Base-by-base conservation (phyloP, 2,888 invertebrate species). In the Pammene aurita region DNA sequence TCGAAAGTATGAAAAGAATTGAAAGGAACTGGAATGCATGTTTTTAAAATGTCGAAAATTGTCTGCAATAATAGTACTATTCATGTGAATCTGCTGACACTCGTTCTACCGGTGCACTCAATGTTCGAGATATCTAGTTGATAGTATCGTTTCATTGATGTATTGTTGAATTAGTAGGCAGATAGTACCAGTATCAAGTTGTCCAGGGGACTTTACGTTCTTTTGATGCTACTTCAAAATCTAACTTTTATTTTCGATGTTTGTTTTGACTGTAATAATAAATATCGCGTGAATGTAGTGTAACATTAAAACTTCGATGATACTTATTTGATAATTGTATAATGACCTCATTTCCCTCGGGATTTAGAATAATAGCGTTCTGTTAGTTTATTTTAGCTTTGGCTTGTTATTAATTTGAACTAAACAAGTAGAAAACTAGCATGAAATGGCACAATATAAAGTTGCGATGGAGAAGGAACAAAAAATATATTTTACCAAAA, bases 401-500 rank as follows among this genome's bases (percentile, higher is more conserved):
- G 57, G 57, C 35, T 41, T 64, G 26, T 14, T 67, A 56, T 50
- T 60, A 34, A 50, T 55, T 44, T 34, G 63, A 55, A 65, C 44
- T 58, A 58, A 58, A 26, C 26, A 26, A 34, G 4, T 62, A 57
- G 48, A 35, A 7, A 69, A 48, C 35, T 65, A 55, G 46, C 57
- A 65, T 48, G 58, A 60, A 60, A 69, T 60, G 84, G 85, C 87
- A 86, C 86, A 86, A 87, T 82, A 82, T 79, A 80, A 78, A 76
- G 71, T 72, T 72, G 63, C 74, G 83, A 80, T 83, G 87, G 86
- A 86, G 84, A 81, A 81, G 76, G 82, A 81, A 79, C 79, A 75
- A 84, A 77, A 79, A 81, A 84, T 86, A 85, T 86, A 87, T 87
- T 90, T 89, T 85, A 85, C 87, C 86, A 87, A 87, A 87, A 87